Percentiles rank a stretch among this genome's conserved stretches.
phyloP scores from a whole-genome alignment of 2,113 vertebrate species.

The Larimichthys crocea region DNA sequence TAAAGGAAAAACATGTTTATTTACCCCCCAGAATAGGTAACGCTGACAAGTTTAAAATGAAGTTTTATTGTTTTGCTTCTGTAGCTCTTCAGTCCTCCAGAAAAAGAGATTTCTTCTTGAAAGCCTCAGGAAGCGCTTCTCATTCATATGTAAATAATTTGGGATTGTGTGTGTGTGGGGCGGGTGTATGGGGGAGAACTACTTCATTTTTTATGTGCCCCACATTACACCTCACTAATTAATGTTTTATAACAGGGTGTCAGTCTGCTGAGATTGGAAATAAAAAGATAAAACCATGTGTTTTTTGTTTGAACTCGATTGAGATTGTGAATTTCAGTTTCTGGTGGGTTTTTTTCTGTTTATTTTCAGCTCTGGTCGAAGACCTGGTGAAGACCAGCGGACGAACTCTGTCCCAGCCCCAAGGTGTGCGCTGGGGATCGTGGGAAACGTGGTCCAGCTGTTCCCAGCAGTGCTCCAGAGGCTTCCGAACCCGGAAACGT shows the following conservation, averaged over 20 bases:
- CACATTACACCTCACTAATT: conserved; percentile 38
- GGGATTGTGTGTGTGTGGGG: conserved; percentile 18
- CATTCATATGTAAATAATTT: conserved; percentile 55
- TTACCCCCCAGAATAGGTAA: background rate
- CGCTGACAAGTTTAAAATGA: background rate
- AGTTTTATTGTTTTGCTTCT: background rate
- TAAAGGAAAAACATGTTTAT: background rate
- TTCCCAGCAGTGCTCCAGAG: conserved; percentile 92
- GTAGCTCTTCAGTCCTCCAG: background rate
- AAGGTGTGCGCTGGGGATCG: conserved; percentile 90
- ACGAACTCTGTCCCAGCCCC: conserved; percentile 74
- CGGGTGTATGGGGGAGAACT: background rate
- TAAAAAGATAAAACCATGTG: background rate
- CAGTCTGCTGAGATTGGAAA: conserved; percentile 19
- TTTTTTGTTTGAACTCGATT: background rate
- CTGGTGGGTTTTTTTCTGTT: background rate
- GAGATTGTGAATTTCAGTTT: background rate
- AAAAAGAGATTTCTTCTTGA: conserved; percentile 11
- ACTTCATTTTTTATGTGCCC: conserved; percentile 14
- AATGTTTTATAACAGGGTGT: conserved; percentile 39
- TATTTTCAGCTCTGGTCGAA: conserved; percentile 89
- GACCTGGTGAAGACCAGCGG: conserved; percentile 87
- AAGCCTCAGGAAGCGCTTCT: background rate
- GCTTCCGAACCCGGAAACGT: conserved; percentile 85
- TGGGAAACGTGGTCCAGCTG: conserved; percentile 96